Conservation (phyloP, 2,888 invertebrate species). For the Rotaria sp. region DNA sequence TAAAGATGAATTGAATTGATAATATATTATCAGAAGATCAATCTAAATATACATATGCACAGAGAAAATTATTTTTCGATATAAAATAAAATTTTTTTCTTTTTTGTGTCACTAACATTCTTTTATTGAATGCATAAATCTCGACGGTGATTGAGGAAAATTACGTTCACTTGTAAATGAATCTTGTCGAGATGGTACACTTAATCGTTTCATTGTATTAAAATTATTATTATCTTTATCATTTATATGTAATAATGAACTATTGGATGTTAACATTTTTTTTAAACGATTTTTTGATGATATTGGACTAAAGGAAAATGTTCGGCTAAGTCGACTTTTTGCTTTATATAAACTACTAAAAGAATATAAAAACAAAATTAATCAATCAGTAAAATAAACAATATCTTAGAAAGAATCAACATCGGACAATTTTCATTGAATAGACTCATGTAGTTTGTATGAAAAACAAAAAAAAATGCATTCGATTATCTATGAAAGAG, state of each 20-base stretch:
- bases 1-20: neutral
- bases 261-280: neutral
- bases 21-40: neutral
- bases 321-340: slow-evolving; percentile 11
- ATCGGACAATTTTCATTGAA: no score
- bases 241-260: neutral
- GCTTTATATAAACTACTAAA: slow-evolving; percentile 9
- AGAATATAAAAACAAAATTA: neutral
- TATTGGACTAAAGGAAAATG: slow-evolving; percentile 23
- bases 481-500: no score
- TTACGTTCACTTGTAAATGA: slow-evolving; percentile 11
- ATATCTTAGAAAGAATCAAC: no score
- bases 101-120: neutral
- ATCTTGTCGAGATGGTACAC: slow-evolving; percentile 25
- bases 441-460: no score
- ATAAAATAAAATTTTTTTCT: no score
- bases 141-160: slow-evolving; percentile 15
- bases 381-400: no score
- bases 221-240: neutral
- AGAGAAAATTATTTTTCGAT: no score
- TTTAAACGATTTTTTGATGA: slow-evolving; percentile 27
- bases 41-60: neutral
- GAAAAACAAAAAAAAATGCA: no score
- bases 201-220: slow-evolving; percentile 28
- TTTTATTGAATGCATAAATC: slow-evolving; percentile 10